These are phyloP conservation scores for Pachyuromys duprasi DNA, from an alignment of 2,797 vertebrate genomes.

Conservation along the genomic window DNA sequence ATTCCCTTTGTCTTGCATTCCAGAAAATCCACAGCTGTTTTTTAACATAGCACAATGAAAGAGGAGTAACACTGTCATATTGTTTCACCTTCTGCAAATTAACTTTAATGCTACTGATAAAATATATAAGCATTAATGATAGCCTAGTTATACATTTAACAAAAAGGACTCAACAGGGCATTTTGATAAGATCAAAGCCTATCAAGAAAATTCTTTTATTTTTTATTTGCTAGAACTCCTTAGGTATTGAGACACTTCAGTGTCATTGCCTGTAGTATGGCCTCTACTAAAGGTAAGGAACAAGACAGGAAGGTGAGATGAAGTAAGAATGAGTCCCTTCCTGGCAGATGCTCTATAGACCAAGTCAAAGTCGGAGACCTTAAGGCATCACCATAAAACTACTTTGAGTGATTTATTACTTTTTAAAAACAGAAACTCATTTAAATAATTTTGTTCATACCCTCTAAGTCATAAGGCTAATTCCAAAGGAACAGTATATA, in stretches of 20 bases:
- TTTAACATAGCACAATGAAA: constrained; percentile 8
- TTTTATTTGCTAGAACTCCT: not conserved
- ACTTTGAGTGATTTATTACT: constrained; percentile 11
- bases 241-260: not conserved
- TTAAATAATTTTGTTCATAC: constrained; percentile 18
- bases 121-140: not conserved
- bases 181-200: not conserved
- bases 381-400: not conserved
- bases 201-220: not conserved
- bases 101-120: not conserved
- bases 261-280: not conserved
- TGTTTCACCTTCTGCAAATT: constrained; percentile 33
- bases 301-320: not conserved
- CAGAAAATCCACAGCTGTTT: constrained; percentile 75
- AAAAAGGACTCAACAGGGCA: not conserved
- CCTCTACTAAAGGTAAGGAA: not conserved
- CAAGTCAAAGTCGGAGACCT: not conserved
- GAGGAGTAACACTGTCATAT: not conserved
- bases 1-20: constrained; percentile 72
- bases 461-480: constrained; percentile 42
- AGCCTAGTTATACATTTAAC: constrained; percentile 17
- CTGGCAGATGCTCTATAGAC: not conserved
- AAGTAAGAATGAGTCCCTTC: not conserved
- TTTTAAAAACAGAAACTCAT: constrained; percentile 46
- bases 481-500: constrained; percentile 8